Percentiles rank a stretch among this genome's conserved stretches.
Evolutionary conservation across 2,888 invertebrate species (phyloP).

Genomic region (Molorchus minor): DNA sequence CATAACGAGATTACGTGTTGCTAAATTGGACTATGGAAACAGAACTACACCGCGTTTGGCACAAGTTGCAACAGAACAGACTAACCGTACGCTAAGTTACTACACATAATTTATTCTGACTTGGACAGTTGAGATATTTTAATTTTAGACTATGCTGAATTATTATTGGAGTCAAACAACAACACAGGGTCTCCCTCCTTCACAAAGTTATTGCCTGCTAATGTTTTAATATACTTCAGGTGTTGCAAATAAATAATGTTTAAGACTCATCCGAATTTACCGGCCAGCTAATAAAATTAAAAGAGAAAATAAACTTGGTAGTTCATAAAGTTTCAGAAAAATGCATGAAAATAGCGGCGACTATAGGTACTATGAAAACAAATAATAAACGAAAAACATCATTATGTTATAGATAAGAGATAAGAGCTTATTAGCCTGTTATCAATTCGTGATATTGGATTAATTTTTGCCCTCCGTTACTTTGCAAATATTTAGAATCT

Average conservation of each 20-base stretch:
- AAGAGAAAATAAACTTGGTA: constrained; percentile 7
- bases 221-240: neutral
- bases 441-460: too few relatives aligned
- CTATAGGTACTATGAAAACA: too few relatives aligned
- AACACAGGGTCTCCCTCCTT: neutral
- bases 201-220: neutral
- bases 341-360: neutral
- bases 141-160: constrained; percentile 48
- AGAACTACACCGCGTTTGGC: constrained; percentile 30
- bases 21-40: constrained; percentile 7
- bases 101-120: constrained; percentile 20
- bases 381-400: too few relatives aligned
- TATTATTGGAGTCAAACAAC: constrained; percentile 39
- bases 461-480: too few relatives aligned
- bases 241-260: neutral
- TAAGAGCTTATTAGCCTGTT: too few relatives aligned
- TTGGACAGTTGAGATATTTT: constrained; percentile 42
- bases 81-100: constrained; percentile 22
- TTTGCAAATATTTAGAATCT: too few relatives aligned
- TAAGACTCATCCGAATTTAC: neutral
- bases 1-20: neutral
- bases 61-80: constrained; percentile 24
- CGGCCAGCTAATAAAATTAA: neutral
- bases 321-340: neutral
- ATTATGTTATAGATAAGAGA: too few relatives aligned